Evolutionary conservation across 1,140 invertebrate species (phyloP).

Genomic region (Achatina immaculata): DNA sequence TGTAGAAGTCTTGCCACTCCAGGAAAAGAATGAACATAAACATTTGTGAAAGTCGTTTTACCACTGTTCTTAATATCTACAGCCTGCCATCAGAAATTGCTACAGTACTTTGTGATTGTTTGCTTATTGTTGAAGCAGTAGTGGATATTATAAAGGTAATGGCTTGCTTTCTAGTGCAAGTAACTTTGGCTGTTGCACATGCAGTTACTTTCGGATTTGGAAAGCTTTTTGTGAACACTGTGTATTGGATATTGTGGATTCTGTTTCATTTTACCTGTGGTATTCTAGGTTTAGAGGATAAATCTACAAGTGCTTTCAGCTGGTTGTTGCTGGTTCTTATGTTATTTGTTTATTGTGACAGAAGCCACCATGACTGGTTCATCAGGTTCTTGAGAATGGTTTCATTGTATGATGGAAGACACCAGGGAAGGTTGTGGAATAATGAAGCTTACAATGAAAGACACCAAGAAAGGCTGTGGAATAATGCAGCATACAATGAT

Average conservation of each 20-base stretch:
- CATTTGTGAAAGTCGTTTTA: slow-evolving; percentile 13
- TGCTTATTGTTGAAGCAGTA: slow-evolving; percentile 7
- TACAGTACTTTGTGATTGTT: not conserved
- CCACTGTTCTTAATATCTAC: not conserved
- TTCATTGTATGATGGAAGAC: not conserved
- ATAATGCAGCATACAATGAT: not conserved
- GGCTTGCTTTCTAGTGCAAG: slow-evolving; percentile 9
- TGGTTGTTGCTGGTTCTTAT: slow-evolving; percentile 22
- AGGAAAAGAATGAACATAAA: slow-evolving; percentile 1
- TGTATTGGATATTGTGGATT: slow-evolving; percentile 29
- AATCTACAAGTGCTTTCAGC: slow-evolving; percentile 34
- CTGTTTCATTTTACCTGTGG: slow-evolving; percentile 31
- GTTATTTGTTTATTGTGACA: slow-evolving; percentile 27
- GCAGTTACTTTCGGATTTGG: slow-evolving; percentile 15
- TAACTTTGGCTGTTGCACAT: not conserved
- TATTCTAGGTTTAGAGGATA: slow-evolving; percentile 35
- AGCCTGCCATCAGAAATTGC: not conserved
- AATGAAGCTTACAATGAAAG: not conserved
- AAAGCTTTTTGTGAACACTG: slow-evolving; percentile 12
- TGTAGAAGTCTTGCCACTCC: not conserved
- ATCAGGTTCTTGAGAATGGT: not conserved
- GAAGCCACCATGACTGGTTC: slow-evolving; percentile 22
- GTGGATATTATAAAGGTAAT: slow-evolving; percentile 16
- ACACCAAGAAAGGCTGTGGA: not conserved
- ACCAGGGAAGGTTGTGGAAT: not conserved